Evolutionary conservation across 2,888 invertebrate species (phyloP), one percentile per base, ranked within the genome.

Genomic region (Tetanocera ferruginea): DNA sequence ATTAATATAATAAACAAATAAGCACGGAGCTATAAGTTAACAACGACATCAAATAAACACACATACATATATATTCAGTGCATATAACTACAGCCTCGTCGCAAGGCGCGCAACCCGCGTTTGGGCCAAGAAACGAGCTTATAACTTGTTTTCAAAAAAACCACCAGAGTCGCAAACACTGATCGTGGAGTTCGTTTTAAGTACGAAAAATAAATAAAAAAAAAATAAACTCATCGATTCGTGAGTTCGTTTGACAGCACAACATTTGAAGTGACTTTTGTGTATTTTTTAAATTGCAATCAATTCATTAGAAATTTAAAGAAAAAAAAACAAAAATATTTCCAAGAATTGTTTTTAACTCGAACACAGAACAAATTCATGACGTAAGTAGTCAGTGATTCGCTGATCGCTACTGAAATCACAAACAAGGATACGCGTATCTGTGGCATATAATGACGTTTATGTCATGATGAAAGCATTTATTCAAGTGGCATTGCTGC

Each of bases 381-480:
- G 77, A 77, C 77, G 77, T 77, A 64, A 77, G 37, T 55, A 28
- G 9, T 19, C 5, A 17, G n/a, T n/a, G 6, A 34, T 28, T 3
- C 66, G 37, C 19, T 31, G 55, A 37, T n/a, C 11, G 37, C 66
- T 28, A 62, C 14, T 62, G 60, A 62, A 34, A 25, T 66, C 34
- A 34, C 23, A n/a, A 34, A 19, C 8, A 14, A 69, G 76, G 76
- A 72, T 70, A 76, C 73, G 74, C 60, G 19, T 31, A 43, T 49
- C 49, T 31, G 37, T 60, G 70, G 69, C 62, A 57, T 60, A 69
- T 60, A 62, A 71, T 74, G 77, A 34, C 57, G 73, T 55, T 82
- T 80, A 77, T 79, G 79, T 79, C 80, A 86, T 82, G 83, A 88
- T 88, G 88, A 84, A 83, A 82, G 83, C 81, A 81, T 84, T 85